Conservation (phyloP, 1,140 invertebrate genomes). For the Helicoverpa armigera region DNA sequence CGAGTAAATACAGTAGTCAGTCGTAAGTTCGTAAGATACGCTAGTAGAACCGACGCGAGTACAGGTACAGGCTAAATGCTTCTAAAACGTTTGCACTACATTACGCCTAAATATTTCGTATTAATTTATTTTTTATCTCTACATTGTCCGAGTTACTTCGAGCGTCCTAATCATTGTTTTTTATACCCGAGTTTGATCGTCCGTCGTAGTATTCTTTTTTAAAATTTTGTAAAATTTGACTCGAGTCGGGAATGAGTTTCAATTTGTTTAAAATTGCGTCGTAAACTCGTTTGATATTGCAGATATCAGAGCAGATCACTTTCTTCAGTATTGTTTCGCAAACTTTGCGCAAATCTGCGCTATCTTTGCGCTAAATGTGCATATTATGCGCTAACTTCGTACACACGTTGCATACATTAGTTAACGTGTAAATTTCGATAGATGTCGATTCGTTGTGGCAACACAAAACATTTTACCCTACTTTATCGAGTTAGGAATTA, state of each 20-base stretch:
- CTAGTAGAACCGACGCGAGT: neutral
- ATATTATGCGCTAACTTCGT: neutral
- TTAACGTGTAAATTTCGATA: constrained; percentile 8
- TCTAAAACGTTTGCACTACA: constrained; percentile 27
- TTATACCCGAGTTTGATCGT: neutral
- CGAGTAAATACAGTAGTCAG: constrained; percentile 35
- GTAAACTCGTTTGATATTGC: too few relatives aligned
- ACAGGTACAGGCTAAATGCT: constrained; percentile 2
- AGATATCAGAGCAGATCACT: too few relatives aligned
- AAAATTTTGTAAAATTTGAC: neutral
- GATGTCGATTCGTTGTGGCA: constrained; percentile 24
- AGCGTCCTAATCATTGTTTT: neutral
- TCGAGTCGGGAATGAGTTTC: neutral
- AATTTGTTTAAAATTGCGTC: too few relatives aligned
- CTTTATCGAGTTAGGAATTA: constrained; percentile 8
- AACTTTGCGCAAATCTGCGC: neutral
- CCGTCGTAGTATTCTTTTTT: neutral
- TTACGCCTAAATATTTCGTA: constrained; percentile 24
- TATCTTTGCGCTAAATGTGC: neutral
- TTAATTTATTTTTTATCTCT: constrained; percentile 15
- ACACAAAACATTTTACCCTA: constrained; percentile 4
- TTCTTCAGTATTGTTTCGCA: neutral
- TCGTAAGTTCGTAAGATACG: constrained; percentile 18
- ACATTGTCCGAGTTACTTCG: constrained; percentile 25
- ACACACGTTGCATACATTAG: neutral